Base-by-base conservation (phyloP, 2,888 invertebrate species). In the Caenorhabditis afra region DNA sequence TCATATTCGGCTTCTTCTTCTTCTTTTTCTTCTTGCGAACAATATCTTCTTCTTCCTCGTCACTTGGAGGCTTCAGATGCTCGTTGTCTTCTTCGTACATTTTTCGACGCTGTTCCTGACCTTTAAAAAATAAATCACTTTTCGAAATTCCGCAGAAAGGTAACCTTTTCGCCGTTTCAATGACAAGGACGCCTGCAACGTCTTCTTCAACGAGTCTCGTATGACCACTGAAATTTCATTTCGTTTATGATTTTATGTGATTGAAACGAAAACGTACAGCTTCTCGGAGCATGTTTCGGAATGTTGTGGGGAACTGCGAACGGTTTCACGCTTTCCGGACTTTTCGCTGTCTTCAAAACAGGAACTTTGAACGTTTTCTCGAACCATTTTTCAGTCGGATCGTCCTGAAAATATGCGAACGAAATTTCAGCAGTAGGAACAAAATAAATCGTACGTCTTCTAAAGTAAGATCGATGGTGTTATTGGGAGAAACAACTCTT, bases 21-120 rank as follows among this genome's bases (percentile, higher is more conserved):
- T 62, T 71, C 39, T 53, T 78, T 35, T 78, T 78, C 14, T 16
- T 78, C 14, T 16, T 58, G 11, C 55, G 16, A 1, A 71, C 23
- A 0, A 39, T 47, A 3, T 29, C 58, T 14, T 75, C 67, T 44
- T 75, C 81, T 35, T 79, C 81, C 12, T 81, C 81, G 11, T 79
- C 66, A 22, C 20, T 49, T 0, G 35, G 35, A 3, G 58, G 52
- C 18, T 58, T 64, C 64, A 80, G 50, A 64, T 78, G 79, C 49
- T 78, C 77, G 39, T 82, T 82, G n/a, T 82, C 82, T 35, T 71
- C 62, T 22, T 70, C 64, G 37, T 82, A 82, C 67, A 77, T 64
- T 41, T 75, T 41, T 37, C 66, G 55, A 20, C 82, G 65, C 50
- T 74, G 62, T n/a, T 82, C 77, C 49, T 71, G 74, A 1, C 52